Percentiles rank a stretch among this genome's conserved stretches.
Conservation (phyloP, 2,113 vertebrate genomes). For the Zootoca vivipara region DNA sequence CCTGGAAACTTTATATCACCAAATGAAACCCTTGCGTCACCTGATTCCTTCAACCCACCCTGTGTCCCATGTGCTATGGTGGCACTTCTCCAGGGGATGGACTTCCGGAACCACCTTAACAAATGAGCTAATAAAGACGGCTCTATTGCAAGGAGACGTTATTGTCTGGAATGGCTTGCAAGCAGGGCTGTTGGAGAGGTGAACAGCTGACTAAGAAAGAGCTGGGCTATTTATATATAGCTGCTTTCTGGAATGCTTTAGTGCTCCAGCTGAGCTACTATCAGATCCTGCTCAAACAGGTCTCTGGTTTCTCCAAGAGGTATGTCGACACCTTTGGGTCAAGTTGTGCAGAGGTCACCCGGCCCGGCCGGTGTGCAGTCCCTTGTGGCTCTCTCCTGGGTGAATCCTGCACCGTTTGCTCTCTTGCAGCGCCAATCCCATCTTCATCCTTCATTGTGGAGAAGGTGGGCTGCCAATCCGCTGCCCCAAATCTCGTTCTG, state of each 20-base stretch:
- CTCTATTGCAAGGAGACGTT: background rate
- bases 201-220: background rate
- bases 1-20: background rate
- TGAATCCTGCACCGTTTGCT: conserved; percentile 12
- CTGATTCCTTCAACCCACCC: background rate
- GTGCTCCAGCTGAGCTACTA: background rate
- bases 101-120: background rate
- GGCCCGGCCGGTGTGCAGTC: conserved; percentile 42
- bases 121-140: background rate
- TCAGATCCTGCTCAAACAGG: background rate
- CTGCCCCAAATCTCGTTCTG: rapidly evolving
- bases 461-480: background rate
- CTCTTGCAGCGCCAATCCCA: background rate
- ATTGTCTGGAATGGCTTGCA: background rate
- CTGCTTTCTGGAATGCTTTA: conserved; percentile 13
- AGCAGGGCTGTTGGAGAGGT: background rate
- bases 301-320: background rate
- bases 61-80: background rate
- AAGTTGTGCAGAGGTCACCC: conserved; percentile 2
- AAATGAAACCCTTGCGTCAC: background rate
- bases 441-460: background rate
- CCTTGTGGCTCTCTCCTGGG: background rate
- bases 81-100: background rate
- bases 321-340: conserved; percentile 13
- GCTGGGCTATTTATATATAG: background rate